Base-by-base conservation (phyloP, 1,140 invertebrate genomes). In the Latrodectus geometricus region DNA sequence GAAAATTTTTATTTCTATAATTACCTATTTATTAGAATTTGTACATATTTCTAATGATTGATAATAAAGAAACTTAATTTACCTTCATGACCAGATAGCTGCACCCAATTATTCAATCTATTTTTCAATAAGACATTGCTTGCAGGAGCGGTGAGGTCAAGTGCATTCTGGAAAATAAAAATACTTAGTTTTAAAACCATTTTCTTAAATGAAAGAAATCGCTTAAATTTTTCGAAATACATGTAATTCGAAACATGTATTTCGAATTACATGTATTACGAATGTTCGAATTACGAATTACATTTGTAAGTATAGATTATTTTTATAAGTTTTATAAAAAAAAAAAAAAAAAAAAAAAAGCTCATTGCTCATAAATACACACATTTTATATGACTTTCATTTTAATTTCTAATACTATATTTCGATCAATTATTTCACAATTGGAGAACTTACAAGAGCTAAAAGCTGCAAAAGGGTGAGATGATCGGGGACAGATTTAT, bases 111-210 rank as follows among this genome's bases (percentile, higher is more conserved):
- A 88, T 94, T 94, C 49, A 92, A 92, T 86, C 94, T 93, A 84
- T 95, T 95, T 89, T 95, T 96, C 73, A 98, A 90, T 50, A 98
- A 92, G 35, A 96, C 94, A 90, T 97, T 96, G 89, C 96, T 96
- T 56, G 97, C 97, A 61, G 97, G 96, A 9, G 96, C 96, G 80
- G 96, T 96, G 88, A 98, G 92, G 90, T 98, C 97, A 88, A 98
- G 92, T 68, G 97, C 96, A 92, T 98, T 97, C 88, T 86, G 52
- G 20, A 68, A 83, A 14, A 77, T 80, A 61, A n/a, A 75, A 20
- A 54, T 4, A 5, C 14, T 81, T 15, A 80, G 54, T 70, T 54
- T 54, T n/a, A 81, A 4, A 74, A 48, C 14, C 1, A 2, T 49
- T 79, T 56, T 35, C 11, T 77, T 8, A 17, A 56, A 35, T 35